Conservation (phyloP, 1,140 invertebrate genomes). For the Drosophila tani region DNA sequence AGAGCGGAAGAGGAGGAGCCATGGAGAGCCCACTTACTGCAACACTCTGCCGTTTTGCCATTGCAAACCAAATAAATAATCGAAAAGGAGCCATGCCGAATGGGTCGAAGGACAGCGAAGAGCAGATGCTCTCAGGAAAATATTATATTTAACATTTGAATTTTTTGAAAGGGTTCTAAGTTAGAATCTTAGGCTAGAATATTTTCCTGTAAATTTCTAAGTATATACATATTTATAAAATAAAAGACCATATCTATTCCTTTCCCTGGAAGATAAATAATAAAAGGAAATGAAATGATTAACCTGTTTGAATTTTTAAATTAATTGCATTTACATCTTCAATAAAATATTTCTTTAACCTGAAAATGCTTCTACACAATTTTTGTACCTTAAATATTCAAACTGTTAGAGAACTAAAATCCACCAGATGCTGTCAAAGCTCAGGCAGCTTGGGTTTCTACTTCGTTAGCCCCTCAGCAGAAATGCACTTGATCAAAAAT, state of each 20-base stretch:
- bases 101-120: not conserved
- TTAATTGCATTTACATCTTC: not conserved
- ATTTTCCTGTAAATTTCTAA: too few species aligned
- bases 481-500: conserved; percentile 80
- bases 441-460: conserved; percentile 62
- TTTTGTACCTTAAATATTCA: too few species aligned
- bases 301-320: not conserved
- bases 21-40: conserved; percentile 25
- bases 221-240: too few species aligned
- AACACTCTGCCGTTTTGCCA: conserved; percentile 25
- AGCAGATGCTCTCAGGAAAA: conserved; percentile 22
- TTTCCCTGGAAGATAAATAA: too few species aligned
- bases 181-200: not conserved
- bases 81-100: not conserved
- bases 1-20: conserved; percentile 15
- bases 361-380: too few species aligned
- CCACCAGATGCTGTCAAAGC: conserved; percentile 22
- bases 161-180: too few species aligned
- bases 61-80: conserved; percentile 33
- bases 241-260: too few species aligned
- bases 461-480: conserved; percentile 65
- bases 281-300: too few species aligned
- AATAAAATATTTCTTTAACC: not conserved
- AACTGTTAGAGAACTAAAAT: not conserved
- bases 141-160: not conserved